Base-by-base conservation (phyloP, 2,797 vertebrate genomes). In the Cottoperca gobio region DNA sequence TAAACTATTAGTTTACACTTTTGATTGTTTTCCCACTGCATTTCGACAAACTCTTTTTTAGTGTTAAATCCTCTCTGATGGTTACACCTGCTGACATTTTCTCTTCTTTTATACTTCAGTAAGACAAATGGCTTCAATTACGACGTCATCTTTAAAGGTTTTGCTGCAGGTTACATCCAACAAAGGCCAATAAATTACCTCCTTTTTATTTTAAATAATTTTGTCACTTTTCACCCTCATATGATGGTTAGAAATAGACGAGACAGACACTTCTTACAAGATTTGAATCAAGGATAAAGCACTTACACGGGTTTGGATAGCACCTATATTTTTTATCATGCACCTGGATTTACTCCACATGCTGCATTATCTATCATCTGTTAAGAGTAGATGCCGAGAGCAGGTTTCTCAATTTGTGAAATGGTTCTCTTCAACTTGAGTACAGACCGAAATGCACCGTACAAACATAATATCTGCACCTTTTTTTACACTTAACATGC, bases 371-470 rank as follows among this genome's bases (percentile, higher is more conserved):
- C 45, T 37, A 31, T 78, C 24, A 69, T 83, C 67, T 64, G 52
- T 10, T 46, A 6, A 33, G 35, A 73, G 79, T 2, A 21, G 58
- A 57, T 12, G 1, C 48, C 1, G 3, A 66, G 55, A 72, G 86
- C 70, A 46, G 53, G 68, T 71, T 52, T 64, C 53, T 50, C 65
- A 58, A 73, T 80, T 74, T 31, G 65, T 43, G 68, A 84, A 86
- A 85, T 59, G 24, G 53, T 24, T 6, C 72, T 69, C 53, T 75
- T 79, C 66, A 84, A 45, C 24, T 66, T 78, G 52, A 72, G 80
- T 40, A 35, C 17, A 26, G 49, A 83, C 69, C 64, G 55, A 52
- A 76, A 81, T 55, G 70, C 68, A 33, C 37, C 65, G 39, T 28
- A 79, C 17, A 71, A 76, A 75, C 61, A 77, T 37, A 77, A 73